These are phyloP conservation scores for Uria aalge DNA, from an alignment of 2,113 vertebrate genomes.

Conservation along the genomic window DNA sequence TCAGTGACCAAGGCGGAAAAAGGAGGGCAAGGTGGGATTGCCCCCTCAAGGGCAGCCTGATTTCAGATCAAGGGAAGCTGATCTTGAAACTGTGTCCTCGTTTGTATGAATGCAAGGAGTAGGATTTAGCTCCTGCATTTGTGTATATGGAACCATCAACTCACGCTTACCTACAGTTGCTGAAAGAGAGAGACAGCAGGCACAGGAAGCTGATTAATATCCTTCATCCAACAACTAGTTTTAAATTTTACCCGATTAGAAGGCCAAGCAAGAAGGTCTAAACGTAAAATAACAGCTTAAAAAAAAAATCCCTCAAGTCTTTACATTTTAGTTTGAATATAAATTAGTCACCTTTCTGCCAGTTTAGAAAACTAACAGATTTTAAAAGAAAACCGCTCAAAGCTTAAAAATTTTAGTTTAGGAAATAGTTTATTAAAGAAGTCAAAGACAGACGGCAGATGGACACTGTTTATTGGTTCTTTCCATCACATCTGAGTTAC, in stretches of 20 bases:
- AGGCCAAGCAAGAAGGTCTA: background rate
- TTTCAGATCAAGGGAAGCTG: rapidly evolving
- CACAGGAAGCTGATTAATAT: background rate
- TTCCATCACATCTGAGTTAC: constrained; percentile 75
- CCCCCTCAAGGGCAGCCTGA: background rate
- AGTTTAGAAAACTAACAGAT: background rate
- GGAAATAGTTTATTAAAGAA: background rate
- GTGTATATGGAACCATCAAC: background rate
- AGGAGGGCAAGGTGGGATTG: background rate
- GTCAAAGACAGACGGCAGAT: background rate
- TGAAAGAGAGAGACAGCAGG: background rate
- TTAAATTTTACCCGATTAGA: background rate
- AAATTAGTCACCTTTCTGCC: background rate
- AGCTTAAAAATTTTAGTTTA: background rate
- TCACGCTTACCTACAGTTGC: rapidly evolving
- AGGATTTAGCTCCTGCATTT: background rate
- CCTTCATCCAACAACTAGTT: background rate
- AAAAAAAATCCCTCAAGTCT: background rate
- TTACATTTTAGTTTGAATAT: background rate
- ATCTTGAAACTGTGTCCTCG: background rate
- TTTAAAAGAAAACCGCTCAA: background rate
- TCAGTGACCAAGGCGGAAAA: background rate
- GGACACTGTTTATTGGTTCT: constrained; percentile 79
- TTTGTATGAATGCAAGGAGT: background rate
- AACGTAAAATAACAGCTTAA: background rate